Evolutionary conservation across 2,888 invertebrate species (phyloP).

Genomic region (Cataglyphis cursor): DNA sequence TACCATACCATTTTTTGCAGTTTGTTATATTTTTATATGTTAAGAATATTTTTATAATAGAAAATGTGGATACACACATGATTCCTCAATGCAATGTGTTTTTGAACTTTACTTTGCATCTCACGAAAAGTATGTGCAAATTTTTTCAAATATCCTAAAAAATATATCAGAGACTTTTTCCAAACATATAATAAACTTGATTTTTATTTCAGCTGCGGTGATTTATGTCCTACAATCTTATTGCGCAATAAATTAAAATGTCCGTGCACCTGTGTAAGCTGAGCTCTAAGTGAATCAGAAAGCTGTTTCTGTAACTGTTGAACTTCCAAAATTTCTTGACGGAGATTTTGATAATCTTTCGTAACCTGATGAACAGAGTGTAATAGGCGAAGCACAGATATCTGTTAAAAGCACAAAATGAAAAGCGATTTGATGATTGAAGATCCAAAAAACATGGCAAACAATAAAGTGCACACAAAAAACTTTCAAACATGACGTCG

Average conservation of each 20-base stretch:
- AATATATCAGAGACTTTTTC: constrained; percentile 26
- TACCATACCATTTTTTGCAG: not conserved
- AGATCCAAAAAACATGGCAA: constrained; percentile 32
- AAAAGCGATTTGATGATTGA: constrained; percentile 52
- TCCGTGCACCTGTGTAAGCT: constrained; percentile 91
- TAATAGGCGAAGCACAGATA: constrained; percentile 91
- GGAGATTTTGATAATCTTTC: constrained; percentile 93
- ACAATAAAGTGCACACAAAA: constrained; percentile 44
- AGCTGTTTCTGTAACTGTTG: constrained; percentile 93
- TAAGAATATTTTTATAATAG: not conserved
- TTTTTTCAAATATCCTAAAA: constrained; percentile 11
- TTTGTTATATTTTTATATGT: not conserved
- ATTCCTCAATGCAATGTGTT: not conserved
- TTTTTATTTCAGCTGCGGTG: constrained; percentile 81
- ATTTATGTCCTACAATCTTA: constrained; percentile 88
- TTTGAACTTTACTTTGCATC: constrained; percentile 6
- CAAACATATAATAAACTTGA: not conserved
- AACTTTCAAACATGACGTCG: constrained; percentile 7
- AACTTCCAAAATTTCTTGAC: constrained; percentile 93
- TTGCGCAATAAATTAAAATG: constrained; percentile 92
- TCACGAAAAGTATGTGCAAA: constrained; percentile 14
- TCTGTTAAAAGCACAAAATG: constrained; percentile 85
- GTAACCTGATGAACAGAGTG: constrained; percentile 92
- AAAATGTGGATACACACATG: constrained; percentile 6
- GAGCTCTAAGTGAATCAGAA: constrained; percentile 91